phyloP scores from a whole-genome alignment of 2,113 vertebrate genomes.

The Choloepus hoffmanni region DNA sequence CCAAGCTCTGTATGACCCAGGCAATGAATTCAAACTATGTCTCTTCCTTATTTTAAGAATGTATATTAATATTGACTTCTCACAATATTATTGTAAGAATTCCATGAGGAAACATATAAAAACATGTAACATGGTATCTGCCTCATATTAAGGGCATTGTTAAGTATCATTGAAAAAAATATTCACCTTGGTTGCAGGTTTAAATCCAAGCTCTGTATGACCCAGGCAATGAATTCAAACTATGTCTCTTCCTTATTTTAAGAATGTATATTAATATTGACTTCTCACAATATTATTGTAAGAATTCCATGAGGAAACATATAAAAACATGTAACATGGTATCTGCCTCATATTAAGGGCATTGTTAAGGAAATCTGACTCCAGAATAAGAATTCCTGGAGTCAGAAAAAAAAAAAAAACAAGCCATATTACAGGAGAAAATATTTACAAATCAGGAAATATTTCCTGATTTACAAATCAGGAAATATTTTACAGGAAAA shows the following conservation, averaged over 20 bases:
- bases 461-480: no score
- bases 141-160: neutral
- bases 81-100: neutral
- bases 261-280: neutral
- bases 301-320: no score
- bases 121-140: neutral
- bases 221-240: neutral
- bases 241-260: neutral
- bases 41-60: neutral
- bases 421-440: no score
- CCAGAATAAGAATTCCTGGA: neutral
- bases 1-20: neutral
- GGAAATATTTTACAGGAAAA: no score
- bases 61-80: neutral
- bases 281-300: neutral
- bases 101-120: no score
- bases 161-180: neutral
- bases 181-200: neutral
- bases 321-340: neutral
- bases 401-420: no score
- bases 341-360: neutral
- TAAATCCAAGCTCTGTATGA: neutral
- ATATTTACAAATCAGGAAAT: no score
- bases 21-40: neutral
- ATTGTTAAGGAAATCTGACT: neutral